Conservation (phyloP, 2,888 invertebrate species). For the Macrosoma leucophasiata region DNA sequence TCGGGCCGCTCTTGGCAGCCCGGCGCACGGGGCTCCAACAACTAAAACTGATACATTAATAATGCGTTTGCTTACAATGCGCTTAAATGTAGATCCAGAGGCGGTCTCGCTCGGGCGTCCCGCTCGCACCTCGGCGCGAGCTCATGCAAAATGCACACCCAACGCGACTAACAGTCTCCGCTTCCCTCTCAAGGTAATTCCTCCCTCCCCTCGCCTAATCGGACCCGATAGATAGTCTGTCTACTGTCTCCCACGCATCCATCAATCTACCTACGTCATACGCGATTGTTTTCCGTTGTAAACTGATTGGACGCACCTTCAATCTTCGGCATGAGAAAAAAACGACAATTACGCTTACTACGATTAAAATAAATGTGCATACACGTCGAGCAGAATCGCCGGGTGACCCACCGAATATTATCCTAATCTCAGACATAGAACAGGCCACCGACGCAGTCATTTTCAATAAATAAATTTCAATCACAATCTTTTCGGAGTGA, state of each 20-base stretch:
- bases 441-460: no score
- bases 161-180: constrained; percentile 38
- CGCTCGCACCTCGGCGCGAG: constrained; percentile 39
- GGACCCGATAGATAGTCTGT: constrained; percentile 40
- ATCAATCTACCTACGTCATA: constrained; percentile 14
- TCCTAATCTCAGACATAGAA: no score
- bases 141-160: constrained; percentile 68
- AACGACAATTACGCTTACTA: no score
- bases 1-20: constrained; percentile 50
- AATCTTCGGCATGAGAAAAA: no score
- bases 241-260: constrained; percentile 9
- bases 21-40: constrained; percentile 63
- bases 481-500: no score
- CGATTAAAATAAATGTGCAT: no score
- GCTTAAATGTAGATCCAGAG: constrained; percentile 73
- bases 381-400: no score
- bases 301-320: no score
- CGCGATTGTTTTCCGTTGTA: no score
- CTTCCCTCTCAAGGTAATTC: constrained; percentile 62
- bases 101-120: constrained; percentile 40
- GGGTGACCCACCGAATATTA: no score
- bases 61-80: constrained; percentile 74
- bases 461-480: no score
- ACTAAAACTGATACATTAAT: constrained; percentile 75
- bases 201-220: constrained; percentile 34